A percentile compares a stretch with the other conserved stretches of the same genome.
Conservation (phyloP, 2,113 vertebrate species). For the Pao palembangensis region DNA sequence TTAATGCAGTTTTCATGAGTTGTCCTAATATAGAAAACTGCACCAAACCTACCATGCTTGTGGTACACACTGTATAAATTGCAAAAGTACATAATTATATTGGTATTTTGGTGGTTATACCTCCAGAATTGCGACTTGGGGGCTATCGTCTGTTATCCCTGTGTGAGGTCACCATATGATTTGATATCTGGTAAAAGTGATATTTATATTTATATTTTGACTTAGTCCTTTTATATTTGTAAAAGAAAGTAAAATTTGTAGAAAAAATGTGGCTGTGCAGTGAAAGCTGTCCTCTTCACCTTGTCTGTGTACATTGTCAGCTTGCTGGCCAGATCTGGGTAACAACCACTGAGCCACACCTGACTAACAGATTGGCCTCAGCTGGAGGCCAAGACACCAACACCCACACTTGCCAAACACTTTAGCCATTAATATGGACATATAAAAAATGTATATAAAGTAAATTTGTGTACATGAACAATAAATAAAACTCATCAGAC, state of each 20-base stretch:
- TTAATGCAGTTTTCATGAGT: constrained; percentile 4
- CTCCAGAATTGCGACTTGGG: no score
- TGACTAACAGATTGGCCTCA: constrained; percentile 72
- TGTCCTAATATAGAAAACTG: no score
- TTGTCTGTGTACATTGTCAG: constrained; percentile 39
- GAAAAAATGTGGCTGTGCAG: background rate
- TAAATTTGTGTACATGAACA: no score
- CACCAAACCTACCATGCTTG: no score
- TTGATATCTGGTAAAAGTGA: no score
- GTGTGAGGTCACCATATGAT: no score
- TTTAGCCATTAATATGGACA: constrained; percentile 9
- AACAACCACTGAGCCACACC: constrained; percentile 53
- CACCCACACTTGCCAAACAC: constrained; percentile 30
- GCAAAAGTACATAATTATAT: background rate
- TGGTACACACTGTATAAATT: background rate
- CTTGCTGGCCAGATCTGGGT: constrained; percentile 40
- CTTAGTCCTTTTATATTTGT: no score
- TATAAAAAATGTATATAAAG: background rate
- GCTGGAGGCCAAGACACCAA: constrained; percentile 45
- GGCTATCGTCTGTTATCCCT: no score
- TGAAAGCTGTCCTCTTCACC: constrained; percentile 18
- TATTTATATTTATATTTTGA: no score
- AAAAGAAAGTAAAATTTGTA: background rate
- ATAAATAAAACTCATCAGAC: no score
- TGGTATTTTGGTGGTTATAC: background rate